phyloP scores from a whole-genome alignment of 2,113 vertebrate genomes.

The Pitta sordida region DNA sequence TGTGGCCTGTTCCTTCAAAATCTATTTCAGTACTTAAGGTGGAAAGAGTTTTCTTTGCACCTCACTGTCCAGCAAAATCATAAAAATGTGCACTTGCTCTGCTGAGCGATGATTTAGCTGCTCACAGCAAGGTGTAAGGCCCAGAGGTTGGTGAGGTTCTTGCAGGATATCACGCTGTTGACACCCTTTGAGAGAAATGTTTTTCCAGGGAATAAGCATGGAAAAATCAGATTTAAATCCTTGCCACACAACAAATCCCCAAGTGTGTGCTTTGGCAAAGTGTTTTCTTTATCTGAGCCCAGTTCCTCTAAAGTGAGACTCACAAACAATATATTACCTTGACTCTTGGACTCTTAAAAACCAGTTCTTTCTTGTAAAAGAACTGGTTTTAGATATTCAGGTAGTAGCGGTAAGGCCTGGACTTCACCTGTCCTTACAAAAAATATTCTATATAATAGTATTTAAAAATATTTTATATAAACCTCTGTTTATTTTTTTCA shows the following conservation, averaged over 20 bases:
- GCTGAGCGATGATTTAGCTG: background rate
- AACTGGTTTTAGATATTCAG: background rate
- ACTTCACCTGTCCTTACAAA: background rate
- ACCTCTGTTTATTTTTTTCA: background rate
- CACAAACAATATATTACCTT: background rate
- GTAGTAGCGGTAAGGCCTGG: background rate
- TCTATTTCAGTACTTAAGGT: background rate
- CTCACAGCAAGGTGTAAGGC: fast-evolving
- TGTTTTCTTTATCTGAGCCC: background rate
- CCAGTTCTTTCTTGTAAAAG: background rate
- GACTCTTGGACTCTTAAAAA: background rate
- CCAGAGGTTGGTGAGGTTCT: background rate
- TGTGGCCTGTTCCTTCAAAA: background rate
- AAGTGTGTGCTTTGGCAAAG: fast-evolving
- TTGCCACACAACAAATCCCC: background rate
- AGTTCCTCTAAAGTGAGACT: background rate
- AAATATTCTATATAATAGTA: background rate
- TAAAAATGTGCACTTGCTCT: fast-evolving
- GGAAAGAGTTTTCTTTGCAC: background rate
- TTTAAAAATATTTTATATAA: background rate
- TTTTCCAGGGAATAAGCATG: background rate
- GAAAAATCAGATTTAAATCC: background rate
- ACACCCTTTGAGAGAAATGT: background rate
- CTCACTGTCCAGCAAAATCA: background rate
- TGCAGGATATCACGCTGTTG: background rate